phyloP scores from a whole-genome alignment of 2,888 invertebrate species.

The Neria commutata region DNA sequence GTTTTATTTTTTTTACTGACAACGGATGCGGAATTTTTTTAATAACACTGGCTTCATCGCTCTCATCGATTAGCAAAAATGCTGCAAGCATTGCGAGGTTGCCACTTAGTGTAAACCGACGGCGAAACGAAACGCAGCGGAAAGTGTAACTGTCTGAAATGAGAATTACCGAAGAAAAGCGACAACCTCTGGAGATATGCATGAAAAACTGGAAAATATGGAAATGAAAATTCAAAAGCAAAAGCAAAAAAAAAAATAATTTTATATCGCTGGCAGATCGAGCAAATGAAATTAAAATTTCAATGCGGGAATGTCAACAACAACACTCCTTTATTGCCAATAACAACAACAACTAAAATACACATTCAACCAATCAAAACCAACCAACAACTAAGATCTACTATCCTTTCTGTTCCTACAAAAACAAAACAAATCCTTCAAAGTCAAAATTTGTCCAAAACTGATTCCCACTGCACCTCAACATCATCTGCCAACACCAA shows the following conservation, averaged over 20 bases:
- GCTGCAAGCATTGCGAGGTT: conserved; percentile 42
- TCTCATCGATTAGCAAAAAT: conserved; percentile 35
- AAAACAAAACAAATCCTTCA: conserved; percentile 3
- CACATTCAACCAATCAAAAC: conserved; percentile 3
- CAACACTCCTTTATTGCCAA: conserved; percentile 19
- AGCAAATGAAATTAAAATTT: conserved; percentile 6
- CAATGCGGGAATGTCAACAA: conserved; percentile 17
- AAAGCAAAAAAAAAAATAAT: conserved; percentile 11
- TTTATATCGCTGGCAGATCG: conserved; percentile 12
- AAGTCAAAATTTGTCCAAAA: conserved; percentile 7
- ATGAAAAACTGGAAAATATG: not conserved
- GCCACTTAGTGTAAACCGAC: conserved; percentile 43
- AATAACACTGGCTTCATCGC: conserved; percentile 22
- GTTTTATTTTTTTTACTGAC: too few relatives aligned
- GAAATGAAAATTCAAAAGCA: not conserved
- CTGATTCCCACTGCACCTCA: conserved; percentile 12
- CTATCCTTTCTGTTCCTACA: conserved; percentile 3
- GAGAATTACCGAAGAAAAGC: not conserved
- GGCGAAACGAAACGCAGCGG: too few relatives aligned
- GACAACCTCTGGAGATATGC: not conserved
- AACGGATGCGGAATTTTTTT: too few relatives aligned
- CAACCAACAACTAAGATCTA: conserved; percentile 4
- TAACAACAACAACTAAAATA: conserved; percentile 8
- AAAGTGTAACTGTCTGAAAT: conserved; percentile 7
- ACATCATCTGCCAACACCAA: conserved; percentile 6